Evolutionary conservation across 2,888 invertebrate genomes (phyloP).

Genomic region (Orchesella flavescens): DNA sequence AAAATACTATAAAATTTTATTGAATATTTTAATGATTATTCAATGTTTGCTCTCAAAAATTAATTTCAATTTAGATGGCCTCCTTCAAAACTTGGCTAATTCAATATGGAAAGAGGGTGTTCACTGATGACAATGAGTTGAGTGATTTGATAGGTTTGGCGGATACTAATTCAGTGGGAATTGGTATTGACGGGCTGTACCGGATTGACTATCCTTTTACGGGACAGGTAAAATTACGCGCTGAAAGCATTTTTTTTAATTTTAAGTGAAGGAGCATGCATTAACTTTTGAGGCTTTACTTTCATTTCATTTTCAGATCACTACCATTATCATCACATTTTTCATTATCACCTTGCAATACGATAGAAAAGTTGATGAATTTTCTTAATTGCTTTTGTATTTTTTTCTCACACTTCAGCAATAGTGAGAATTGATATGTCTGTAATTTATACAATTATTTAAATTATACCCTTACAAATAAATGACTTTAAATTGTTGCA

Average conservation of each 20-base stretch:
- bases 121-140: constrained; percentile 24
- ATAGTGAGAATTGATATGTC: no score
- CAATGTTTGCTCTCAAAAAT: background rate
- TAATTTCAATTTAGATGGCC: constrained; percentile 31
- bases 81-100: constrained; percentile 45
- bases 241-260: no score
- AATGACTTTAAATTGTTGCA: no score
- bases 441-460: no score
- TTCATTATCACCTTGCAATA: constrained; percentile 55
- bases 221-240: constrained; percentile 45
- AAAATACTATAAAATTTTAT: background rate
- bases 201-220: constrained; percentile 39
- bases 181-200: constrained; percentile 50
- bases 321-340: constrained; percentile 51
- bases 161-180: constrained; percentile 28
- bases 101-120: constrained; percentile 13
- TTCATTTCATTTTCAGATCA: constrained; percentile 18
- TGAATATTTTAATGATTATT: background rate
- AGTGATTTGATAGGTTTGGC: constrained; percentile 35
- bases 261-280: background rate
- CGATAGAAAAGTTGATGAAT: constrained; percentile 37
- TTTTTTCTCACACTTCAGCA: no score
- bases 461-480: no score
- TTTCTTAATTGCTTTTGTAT: constrained; percentile 20
- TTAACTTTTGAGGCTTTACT: no score